Percentiles rank a stretch among this genome's conserved stretches.
Evolutionary conservation across 2,113 vertebrate species (phyloP).

Genomic region (Scomber colias): DNA sequence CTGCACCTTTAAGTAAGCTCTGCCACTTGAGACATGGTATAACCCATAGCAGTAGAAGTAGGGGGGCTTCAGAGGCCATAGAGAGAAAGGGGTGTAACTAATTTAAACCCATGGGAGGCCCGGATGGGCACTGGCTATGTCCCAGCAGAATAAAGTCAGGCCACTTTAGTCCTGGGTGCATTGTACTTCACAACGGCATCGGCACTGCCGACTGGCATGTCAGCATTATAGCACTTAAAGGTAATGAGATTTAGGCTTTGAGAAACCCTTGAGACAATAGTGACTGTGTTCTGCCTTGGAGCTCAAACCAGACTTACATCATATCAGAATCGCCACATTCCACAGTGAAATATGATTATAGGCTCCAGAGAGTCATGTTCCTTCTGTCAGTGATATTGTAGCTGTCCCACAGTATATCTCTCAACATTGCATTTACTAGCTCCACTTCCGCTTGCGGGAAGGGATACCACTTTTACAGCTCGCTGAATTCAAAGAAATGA

Average conservation of each 20-base stretch:
- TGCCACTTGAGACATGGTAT: slow-evolving; percentile 73
- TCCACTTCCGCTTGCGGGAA: slow-evolving; percentile 34
- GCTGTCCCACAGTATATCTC: slow-evolving; percentile 53
- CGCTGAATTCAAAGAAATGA: slow-evolving; percentile 56
- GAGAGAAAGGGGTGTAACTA: slow-evolving; percentile 68
- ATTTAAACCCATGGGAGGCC: slow-evolving; percentile 81
- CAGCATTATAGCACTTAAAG: slow-evolving; percentile 68
- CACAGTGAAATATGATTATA: slow-evolving; percentile 68
- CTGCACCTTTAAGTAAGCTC: slow-evolving; percentile 66
- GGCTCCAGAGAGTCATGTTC: slow-evolving; percentile 54
- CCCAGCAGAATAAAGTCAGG: slow-evolving; percentile 59
- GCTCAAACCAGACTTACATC: slow-evolving; percentile 67
- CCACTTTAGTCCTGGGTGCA: slow-evolving; percentile 55
- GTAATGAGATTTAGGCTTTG: slow-evolving; percentile 73
- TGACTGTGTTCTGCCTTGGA: slow-evolving; percentile 49
- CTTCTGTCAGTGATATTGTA: slow-evolving; percentile 64
- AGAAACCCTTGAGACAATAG: slow-evolving; percentile 65
- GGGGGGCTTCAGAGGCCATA: slow-evolving; percentile 56
- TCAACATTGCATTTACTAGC: slow-evolving; percentile 29
- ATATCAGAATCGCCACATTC: slow-evolving; percentile 65
- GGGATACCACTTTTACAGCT: slow-evolving; percentile 50
- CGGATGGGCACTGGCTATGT: slow-evolving; percentile 65
- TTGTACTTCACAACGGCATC: slow-evolving; percentile 45
- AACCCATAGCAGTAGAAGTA: slow-evolving; percentile 66
- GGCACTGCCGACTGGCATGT: slow-evolving; percentile 48